Conservation (phyloP, 2,797 vertebrate species). For the Melopsittacus undulatus region DNA sequence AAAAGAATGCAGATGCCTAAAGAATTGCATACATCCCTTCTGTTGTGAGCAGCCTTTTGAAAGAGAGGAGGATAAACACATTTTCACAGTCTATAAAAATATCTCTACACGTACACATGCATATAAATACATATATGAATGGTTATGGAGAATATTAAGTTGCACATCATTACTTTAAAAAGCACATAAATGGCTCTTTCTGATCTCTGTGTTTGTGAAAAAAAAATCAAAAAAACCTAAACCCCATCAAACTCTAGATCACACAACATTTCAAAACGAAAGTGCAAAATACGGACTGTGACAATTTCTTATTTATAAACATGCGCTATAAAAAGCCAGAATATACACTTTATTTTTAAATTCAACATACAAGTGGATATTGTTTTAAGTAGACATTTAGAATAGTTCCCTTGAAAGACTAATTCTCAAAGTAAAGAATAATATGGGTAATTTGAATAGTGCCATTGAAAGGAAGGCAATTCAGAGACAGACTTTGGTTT, state of each 20-base stretch:
- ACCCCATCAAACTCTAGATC: slow-evolving; percentile 11
- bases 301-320: slow-evolving; percentile 71
- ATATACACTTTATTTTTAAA: slow-evolving; percentile 58
- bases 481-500: neutral
- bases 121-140: neutral
- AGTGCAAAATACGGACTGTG: slow-evolving; percentile 59
- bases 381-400: slow-evolving; percentile 59
- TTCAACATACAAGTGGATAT: slow-evolving; percentile 61
- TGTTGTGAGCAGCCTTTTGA: neutral
- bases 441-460: slow-evolving; percentile 65
- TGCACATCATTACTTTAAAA: slow-evolving; percentile 63
- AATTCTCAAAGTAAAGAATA: slow-evolving; percentile 65
- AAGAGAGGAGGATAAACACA: neutral
- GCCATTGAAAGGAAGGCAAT: slow-evolving; percentile 47
- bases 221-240: neutral
- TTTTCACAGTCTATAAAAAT: neutral
- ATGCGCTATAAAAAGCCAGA: slow-evolving; percentile 35
- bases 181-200: slow-evolving; percentile 60
- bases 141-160: slow-evolving; percentile 14
- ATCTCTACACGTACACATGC: neutral
- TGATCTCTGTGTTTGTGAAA: slow-evolving; percentile 63
- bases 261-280: slow-evolving; percentile 43
- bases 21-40: neutral
- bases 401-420: slow-evolving; percentile 62
- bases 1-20: neutral